Evolutionary conservation across 2,113 vertebrate genomes (phyloP), one percentile per base, ranked within the genome.

Genomic region (Notarius quadriscutis): DNA sequence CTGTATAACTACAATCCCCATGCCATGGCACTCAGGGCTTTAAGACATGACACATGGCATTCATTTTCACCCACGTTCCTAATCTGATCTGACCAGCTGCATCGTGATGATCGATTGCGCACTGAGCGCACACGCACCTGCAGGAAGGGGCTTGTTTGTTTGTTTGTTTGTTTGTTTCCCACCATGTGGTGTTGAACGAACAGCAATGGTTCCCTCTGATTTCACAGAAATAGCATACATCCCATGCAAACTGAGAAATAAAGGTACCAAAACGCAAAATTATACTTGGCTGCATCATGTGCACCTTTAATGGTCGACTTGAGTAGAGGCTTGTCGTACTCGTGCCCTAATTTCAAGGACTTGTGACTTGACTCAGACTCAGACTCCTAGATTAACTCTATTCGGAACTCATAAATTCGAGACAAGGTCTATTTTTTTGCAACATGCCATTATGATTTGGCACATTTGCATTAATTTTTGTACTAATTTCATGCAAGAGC

Each of bases 101-200:
- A 8, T 9, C n/a, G 17, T 79, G 53, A 14, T 50, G 9, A 72
- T 87, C 65, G 55, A 89, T 87, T 50, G 12, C 27, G 57, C 60
- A 27, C 57, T 17, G 10, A 25, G 58, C 14, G 60, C 81, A 63
- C 60, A 53, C n/a, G n/a, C 69, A 69, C n/a, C 58, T 58, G 22
- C 78, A 83, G 34, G 6, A 53, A 12, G 17, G 41, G n/a, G 17
- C 27, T 67, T 57, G 71, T 71, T 34, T 84, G 2, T 71, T 79
- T 53, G 7, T 48, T 34, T 41, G 9, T 74, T 77, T 55, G 4
- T 80, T 48, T 14, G 14, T 81, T 48, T 62, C 7, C 18, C 51
- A 1, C 83, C 14, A 81, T 27, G 91, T 91, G 92, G 91, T 93
- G 91, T 92, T 93, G 93, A 93, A 92, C 91, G 93, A 94, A 94